Conservation (phyloP, 2,113 vertebrate species). For the Hassar affinis region DNA sequence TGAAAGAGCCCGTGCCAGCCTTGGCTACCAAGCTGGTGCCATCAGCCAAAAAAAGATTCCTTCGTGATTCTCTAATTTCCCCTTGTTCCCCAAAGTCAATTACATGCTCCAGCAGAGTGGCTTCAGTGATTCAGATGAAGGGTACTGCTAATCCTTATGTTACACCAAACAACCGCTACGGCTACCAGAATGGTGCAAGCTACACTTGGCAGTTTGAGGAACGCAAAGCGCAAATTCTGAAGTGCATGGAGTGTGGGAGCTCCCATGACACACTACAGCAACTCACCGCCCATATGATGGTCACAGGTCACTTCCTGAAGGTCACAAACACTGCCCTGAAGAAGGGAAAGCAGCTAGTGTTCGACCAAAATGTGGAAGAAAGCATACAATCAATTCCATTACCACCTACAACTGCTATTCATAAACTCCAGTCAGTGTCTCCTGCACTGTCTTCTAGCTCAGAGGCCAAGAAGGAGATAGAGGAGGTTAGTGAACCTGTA, state of each 20-base stretch:
- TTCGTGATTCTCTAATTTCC: constrained; percentile 82
- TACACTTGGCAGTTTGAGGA: constrained; percentile 99
- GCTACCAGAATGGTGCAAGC: constrained; percentile 98
- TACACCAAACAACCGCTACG: constrained; percentile 96
- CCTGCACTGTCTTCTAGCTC: constrained; percentile 71
- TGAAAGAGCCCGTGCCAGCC: constrained; percentile 96
- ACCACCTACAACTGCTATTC: constrained; percentile 85
- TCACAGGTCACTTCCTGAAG: constrained; percentile 96
- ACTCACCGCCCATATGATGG: constrained; percentile 99
- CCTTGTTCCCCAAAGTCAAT: constrained; percentile 90
- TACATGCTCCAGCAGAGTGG: constrained; percentile 63
- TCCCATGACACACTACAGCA: constrained; percentile 97
- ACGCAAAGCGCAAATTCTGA: constrained; percentile 97
- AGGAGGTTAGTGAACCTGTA: constrained; percentile 65
- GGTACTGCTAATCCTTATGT: constrained; percentile 87
- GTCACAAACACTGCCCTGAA: constrained; percentile 96
- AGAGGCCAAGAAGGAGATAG: constrained; percentile 78
- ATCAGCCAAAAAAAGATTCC: constrained; percentile 90
- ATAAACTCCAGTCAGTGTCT: constrained; percentile 82
- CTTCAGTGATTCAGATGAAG: constrained; percentile 62
- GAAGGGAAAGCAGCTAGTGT: constrained; percentile 92
- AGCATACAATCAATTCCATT: constrained; percentile 96
- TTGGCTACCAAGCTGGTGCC: constrained; percentile 89
- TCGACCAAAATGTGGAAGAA: constrained; percentile 89
- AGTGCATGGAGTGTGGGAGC: constrained; percentile 99